phyloP scores from a whole-genome alignment of 2,797 vertebrate genomes.

The Notamacropus eugenii region DNA sequence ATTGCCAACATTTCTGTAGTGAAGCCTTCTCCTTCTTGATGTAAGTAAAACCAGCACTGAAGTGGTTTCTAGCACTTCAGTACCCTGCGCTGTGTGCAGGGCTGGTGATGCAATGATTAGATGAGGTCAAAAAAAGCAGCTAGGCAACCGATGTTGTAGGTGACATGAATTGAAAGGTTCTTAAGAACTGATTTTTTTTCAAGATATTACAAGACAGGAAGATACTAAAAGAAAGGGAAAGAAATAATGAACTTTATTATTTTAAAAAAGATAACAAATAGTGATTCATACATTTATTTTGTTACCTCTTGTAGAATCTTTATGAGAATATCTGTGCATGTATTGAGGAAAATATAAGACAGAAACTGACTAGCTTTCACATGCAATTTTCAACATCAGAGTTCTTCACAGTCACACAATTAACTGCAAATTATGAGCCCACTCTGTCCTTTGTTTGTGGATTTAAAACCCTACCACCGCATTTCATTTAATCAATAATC shows the following conservation, averaged over 20 bases:
- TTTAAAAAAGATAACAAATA: background rate
- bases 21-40: background rate
- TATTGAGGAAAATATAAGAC: background rate
- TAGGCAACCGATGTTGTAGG: background rate
- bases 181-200: background rate
- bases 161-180: background rate
- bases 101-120: background rate
- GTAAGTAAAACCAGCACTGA: background rate
- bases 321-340: background rate
- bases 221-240: background rate
- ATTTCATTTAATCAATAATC: background rate
- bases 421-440: background rate
- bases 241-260: background rate
- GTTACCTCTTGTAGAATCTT: background rate
- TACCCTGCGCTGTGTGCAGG: background rate
- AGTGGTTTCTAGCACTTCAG: background rate
- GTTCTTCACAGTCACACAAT: background rate
- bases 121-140: background rate
- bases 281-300: background rate
- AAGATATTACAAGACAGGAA: background rate
- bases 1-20: background rate
- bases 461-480: background rate
- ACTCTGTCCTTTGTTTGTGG: background rate
- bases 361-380: background rate
- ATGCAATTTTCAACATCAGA: background rate